Percentiles rank a stretch among this genome's conserved stretches.
Conservation (phyloP, 2,797 vertebrate genomes). For the Syngnathus acus region DNA sequence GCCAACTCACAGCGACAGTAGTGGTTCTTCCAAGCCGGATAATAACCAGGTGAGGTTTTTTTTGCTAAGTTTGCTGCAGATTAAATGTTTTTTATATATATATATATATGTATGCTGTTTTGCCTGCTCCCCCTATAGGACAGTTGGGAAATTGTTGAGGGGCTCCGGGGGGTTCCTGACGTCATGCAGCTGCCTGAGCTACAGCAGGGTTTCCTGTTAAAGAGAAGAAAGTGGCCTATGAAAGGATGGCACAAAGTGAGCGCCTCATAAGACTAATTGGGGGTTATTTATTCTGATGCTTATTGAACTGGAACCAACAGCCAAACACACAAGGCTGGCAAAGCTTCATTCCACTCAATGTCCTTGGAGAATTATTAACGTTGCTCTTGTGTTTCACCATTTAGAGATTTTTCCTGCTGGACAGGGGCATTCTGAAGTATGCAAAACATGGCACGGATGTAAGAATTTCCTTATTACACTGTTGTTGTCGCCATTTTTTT, state of each 20-base stretch:
- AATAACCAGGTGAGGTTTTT: constrained; percentile 42
- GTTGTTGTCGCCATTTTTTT: background rate
- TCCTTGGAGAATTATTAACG: no score
- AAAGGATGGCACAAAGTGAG: constrained; percentile 99
- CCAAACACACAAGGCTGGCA: no score
- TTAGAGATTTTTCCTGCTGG: constrained; percentile 91
- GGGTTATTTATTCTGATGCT: no score
- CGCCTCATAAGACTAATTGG: background rate
- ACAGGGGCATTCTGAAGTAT: constrained; percentile 93
- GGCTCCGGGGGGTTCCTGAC: constrained; percentile 75
- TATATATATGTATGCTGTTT: background rate
- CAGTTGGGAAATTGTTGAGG: constrained; percentile 96
- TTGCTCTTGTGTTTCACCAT: constrained; percentile 1
- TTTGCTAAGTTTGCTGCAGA: background rate
- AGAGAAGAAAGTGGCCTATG: constrained; percentile 97
- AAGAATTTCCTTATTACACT: constrained; percentile 55
- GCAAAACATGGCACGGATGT: constrained; percentile 83
- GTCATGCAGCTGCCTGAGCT: constrained; percentile 80
- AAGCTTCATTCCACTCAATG: no score
- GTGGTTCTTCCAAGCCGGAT: constrained; percentile 59
- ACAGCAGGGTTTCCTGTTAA: constrained; percentile 88
- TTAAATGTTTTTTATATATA: background rate
- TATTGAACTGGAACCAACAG: no score
- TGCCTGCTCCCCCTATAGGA: constrained; percentile 65
- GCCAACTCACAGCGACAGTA: constrained; percentile 66